Conservation (phyloP, 2,888 invertebrate genomes). For the Toxonevra muliebris region DNA sequence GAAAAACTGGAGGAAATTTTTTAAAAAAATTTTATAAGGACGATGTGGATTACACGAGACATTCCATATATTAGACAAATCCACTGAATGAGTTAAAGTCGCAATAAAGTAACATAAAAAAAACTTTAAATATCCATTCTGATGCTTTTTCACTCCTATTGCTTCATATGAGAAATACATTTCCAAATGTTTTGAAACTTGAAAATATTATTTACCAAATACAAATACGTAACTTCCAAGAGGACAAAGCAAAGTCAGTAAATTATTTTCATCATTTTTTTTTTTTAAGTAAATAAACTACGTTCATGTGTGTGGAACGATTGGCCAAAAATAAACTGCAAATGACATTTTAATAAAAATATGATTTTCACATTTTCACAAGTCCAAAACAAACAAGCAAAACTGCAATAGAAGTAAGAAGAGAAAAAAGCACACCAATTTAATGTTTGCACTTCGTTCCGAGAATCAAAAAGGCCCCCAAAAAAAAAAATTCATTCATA, state of each 20-base stretch:
- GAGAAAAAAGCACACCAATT: conserved; percentile 21
- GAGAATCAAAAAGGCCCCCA: background rate
- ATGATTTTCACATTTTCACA: conserved; percentile 34
- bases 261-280: too few species aligned
- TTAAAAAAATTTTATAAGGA: too few species aligned
- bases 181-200: background rate
- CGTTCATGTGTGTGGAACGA: background rate
- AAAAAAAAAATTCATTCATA: background rate
- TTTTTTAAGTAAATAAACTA: background rate
- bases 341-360: conserved; percentile 47
- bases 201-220: background rate
- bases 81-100: too few species aligned
- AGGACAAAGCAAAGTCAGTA: too few species aligned
- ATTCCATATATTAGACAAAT: too few species aligned
- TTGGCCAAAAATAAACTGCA: conserved; percentile 36
- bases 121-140: too few species aligned
- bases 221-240: background rate
- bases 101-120: too few species aligned
- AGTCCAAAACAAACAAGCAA: background rate
- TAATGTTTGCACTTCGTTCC: conserved; percentile 16
- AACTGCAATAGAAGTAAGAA: background rate
- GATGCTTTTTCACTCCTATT: too few species aligned
- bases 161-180: too few species aligned
- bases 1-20: too few species aligned
- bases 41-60: too few species aligned